Evolutionary conservation across 2,113 vertebrate genomes (phyloP).

Genomic region (Sylvia atricapilla): DNA sequence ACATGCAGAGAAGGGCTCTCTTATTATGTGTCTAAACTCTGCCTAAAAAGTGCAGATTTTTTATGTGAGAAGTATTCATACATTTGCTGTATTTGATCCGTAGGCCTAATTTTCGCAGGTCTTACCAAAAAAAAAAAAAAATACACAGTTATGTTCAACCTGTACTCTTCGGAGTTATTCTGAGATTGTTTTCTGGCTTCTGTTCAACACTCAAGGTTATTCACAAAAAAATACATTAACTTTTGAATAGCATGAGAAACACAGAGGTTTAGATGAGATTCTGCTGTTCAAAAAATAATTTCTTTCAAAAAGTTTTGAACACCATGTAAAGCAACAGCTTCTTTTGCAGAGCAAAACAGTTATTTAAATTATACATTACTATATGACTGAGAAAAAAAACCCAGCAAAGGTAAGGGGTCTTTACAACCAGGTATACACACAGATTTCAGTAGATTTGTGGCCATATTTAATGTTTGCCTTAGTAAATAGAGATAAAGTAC

Average conservation of each 20-base stretch:
- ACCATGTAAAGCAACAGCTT: not conserved
- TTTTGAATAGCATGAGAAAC: not conserved
- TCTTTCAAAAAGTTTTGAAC: not conserved
- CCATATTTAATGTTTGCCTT: not conserved
- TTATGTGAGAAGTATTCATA: not conserved
- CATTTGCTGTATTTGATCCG: not conserved
- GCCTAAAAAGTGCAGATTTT: not conserved
- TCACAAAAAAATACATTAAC: not conserved
- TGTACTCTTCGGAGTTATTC: not conserved
- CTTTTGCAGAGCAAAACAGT: not conserved
- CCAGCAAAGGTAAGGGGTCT: not conserved
- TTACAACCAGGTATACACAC: not conserved
- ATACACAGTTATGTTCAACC: not conserved
- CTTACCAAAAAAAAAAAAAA: not conserved
- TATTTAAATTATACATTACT: not conserved
- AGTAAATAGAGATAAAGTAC: not conserved
- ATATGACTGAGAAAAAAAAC: not conserved
- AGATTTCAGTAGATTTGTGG: not conserved
- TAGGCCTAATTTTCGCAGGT: not conserved
- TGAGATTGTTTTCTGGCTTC: not conserved
- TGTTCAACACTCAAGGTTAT: not conserved
- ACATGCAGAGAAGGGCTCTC: rapidly evolving
- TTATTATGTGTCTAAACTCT: not conserved
- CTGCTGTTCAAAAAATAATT: not conserved
- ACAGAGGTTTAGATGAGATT: not conserved